phyloP scores from a whole-genome alignment of 2,797 vertebrate genomes.

The Cuniculus paca region DNA sequence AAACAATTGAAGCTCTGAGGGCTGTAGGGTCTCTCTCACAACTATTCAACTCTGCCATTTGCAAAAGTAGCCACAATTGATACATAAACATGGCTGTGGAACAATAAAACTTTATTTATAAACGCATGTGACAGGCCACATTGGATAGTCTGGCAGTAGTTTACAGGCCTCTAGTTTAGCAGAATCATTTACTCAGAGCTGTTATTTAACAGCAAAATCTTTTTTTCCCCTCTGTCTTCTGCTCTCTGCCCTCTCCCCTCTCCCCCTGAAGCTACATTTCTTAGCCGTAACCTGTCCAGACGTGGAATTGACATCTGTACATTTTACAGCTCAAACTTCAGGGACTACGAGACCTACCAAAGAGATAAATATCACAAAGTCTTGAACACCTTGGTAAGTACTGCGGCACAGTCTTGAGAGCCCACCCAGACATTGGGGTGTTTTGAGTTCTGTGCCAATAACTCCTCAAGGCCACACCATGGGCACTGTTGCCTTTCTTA shows the following conservation, averaged over 20 bases:
- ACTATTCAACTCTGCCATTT: background rate
- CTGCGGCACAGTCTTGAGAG: background rate
- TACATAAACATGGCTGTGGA: background rate
- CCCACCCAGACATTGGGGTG: background rate
- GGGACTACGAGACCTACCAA: constrained; percentile 90
- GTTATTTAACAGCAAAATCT: background rate
- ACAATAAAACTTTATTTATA: background rate
- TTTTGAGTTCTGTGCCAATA: background rate
- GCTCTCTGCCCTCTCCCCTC: too few relatives aligned
- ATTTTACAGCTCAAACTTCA: constrained; percentile 89
- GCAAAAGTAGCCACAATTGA: background rate
- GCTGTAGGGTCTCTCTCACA: background rate
- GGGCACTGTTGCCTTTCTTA: background rate
- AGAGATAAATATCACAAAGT: constrained; percentile 91
- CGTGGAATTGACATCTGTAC: constrained; percentile 86
- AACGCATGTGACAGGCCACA: background rate
- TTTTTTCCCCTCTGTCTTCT: background rate
- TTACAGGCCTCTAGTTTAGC: background rate
- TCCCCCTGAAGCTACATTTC: background rate
- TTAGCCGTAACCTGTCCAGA: constrained; percentile 85
- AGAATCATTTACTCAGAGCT: background rate
- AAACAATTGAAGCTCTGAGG: background rate
- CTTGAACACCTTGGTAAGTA: constrained; percentile 93
- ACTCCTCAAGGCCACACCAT: background rate
- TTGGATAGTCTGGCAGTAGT: background rate